Evolutionary conservation across 2,797 vertebrate species (phyloP).

Genomic region (Enteromius radiatus): DNA sequence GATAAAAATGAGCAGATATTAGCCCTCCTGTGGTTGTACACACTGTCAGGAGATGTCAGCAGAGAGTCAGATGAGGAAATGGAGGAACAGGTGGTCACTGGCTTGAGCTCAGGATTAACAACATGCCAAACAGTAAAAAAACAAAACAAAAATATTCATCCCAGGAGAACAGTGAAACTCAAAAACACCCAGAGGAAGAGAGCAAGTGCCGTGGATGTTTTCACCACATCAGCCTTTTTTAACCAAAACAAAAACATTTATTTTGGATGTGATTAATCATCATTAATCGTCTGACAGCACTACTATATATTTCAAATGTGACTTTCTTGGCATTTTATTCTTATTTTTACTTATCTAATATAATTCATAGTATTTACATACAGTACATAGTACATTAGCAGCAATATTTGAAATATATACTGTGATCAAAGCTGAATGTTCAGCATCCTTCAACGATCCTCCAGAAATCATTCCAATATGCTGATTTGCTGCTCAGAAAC

Average conservation of each 20-base stretch:
- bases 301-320: too few species aligned
- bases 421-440: not conserved
- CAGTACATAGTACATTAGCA: too few species aligned
- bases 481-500: not conserved
- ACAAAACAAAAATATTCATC: not conserved
- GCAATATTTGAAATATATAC: not conserved
- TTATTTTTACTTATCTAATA: not conserved
- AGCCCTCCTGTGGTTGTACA: not conserved
- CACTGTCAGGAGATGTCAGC: conserved; percentile 64
- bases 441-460: not conserved
- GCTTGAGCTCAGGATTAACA: conserved; percentile 64
- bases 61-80: conserved; percentile 59
- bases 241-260: not conserved
- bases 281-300: too few species aligned
- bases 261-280: too few species aligned
- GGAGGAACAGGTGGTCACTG: conserved; percentile 68
- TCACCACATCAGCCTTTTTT: not conserved
- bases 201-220: not conserved
- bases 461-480: not conserved
- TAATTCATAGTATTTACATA: not conserved
- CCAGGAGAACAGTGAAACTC: not conserved
- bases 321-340: not conserved
- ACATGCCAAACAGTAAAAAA: conserved; percentile 19
- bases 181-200: conserved; percentile 3
- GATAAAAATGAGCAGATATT: not conserved